Base-by-base conservation (phyloP, 2,888 invertebrate genomes). In the Busseola fusca region DNA sequence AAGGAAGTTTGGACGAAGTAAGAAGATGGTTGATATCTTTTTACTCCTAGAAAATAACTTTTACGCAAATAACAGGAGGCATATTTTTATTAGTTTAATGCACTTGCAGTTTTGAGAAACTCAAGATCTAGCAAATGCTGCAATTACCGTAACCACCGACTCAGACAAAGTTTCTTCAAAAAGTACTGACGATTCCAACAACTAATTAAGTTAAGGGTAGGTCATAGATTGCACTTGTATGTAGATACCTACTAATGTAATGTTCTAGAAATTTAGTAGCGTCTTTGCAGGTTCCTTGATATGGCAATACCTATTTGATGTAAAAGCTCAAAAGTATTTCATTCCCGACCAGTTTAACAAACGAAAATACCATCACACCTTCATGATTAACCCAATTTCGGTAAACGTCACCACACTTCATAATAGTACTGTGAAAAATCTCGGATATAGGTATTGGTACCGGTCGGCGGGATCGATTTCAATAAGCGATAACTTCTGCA, bases 401-500 rank as follows among this genome's bases (percentile, higher is more conserved):
- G 82, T 74, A 84, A 85, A 84, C 63, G 70, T 88, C 85, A 86
- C 86, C 81, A 86, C 88, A 89, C 79, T 84, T 79, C 75, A 76
- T 83, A 87, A 87, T 87, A 88, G 88, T 87, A 87, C 75, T 82
- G 86, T 80, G 87, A 88, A 90, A 90, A 89, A 89, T 90, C 82
- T 71, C 66, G 30, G 27, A 18, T 40, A 59, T 59, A 48, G 56
- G 73, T 69, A 50, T 84, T 83, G 84, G 78, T 74, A 81, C 73
- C 67, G 69, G 80, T 77, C 80, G n/a, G 78, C 80, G 77, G 74
- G 84, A 90, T 93, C 92, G 92, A 93, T 93, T 93, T 92, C 92
- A 93, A 93, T 93, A 93, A 91, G 90, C 91, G 92, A 93, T 93
- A 93, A 92, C 89, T 93, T 93, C 91, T 88, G 91, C 93, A 91